Conservation (phyloP, 1,140 invertebrate species). For the Heliconius nattereri region DNA sequence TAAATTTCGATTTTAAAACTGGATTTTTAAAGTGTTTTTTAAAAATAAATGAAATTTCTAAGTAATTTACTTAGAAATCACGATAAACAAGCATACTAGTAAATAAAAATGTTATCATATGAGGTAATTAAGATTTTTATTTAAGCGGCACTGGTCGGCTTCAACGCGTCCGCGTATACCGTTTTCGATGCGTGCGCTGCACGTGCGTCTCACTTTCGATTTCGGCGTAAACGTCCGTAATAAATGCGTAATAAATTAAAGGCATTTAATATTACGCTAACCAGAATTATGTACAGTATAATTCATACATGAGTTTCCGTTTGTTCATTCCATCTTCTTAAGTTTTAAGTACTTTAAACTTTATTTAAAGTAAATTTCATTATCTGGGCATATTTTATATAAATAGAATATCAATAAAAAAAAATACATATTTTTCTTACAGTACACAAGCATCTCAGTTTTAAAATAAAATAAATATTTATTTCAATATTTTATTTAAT, state of each 20-base stretch:
- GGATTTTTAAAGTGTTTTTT: neutral
- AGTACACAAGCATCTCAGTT: too few species aligned
- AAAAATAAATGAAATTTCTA: neutral
- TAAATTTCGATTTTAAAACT: neutral
- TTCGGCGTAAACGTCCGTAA: constrained; percentile 29
- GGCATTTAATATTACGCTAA: neutral
- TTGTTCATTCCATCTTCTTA: too few species aligned
- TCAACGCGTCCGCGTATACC: constrained; percentile 20
- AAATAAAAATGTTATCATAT: neutral
- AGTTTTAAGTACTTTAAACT: too few species aligned
- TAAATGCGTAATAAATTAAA: constrained; percentile 15
- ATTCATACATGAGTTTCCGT: neutral
- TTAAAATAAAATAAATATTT: too few species aligned
- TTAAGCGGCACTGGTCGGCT: neutral
- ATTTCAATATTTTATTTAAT: too few species aligned
- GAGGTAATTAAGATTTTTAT: constrained; percentile 7
- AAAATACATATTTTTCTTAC: too few species aligned
- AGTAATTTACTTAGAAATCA: neutral
- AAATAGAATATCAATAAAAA: too few species aligned
- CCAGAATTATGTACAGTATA: neutral
- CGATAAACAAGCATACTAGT: neutral
- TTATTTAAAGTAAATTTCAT: too few species aligned
- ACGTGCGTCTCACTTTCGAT: constrained; percentile 31
- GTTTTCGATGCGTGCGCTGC: constrained; percentile 8
- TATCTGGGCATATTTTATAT: too few species aligned